Base-by-base conservation (phyloP, 2,888 invertebrate genomes). In the Eupithecia exiguata region DNA sequence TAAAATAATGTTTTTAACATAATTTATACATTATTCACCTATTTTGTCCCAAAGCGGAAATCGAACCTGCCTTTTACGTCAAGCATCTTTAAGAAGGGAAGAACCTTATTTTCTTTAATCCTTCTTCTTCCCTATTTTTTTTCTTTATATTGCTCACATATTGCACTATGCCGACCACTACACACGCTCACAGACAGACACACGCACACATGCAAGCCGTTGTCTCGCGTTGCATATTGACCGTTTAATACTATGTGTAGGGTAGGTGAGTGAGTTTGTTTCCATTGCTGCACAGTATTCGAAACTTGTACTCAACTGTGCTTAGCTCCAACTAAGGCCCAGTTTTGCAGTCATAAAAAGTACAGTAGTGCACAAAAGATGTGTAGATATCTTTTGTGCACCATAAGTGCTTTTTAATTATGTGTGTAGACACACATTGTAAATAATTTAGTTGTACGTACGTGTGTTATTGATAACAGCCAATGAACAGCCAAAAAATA, bases 201-300 rank as follows among this genome's bases (percentile, higher is more conserved):
- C 79, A 83, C 83, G 74, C 84, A 80, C 89, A 89, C 86, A 89
- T 84, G 69, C 70, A 69, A n/a, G 38, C 70, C 71, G 75, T 58
- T 68, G 62, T 70, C 70, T 36, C 80, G 80, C 81, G 81, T 85
- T 92, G 91, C 92, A 92, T 92, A 92, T 92, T 92, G 92, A 91
- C 90, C 91, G 89, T 87, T 90, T 89, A 90, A 88, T 91, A 86
- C 88, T 89, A 86, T 88, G 88, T 88, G 87, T 87, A 87, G 85
- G 83, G 85, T 86, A 86, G 83, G 84, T 86, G 84, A 81, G 74
- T 67, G 40, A 38, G 70, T 63, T 58, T 30, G 84, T 85, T 70
- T 82, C 78, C 92, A 84, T 79, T 88, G 82, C 18, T 62, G 1
- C 18, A 7, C 35, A 18, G 18, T 30, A 18, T 16, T 62, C 18